Conservation (phyloP, 2,888 invertebrate species). For the Dryobotodes eremita region DNA sequence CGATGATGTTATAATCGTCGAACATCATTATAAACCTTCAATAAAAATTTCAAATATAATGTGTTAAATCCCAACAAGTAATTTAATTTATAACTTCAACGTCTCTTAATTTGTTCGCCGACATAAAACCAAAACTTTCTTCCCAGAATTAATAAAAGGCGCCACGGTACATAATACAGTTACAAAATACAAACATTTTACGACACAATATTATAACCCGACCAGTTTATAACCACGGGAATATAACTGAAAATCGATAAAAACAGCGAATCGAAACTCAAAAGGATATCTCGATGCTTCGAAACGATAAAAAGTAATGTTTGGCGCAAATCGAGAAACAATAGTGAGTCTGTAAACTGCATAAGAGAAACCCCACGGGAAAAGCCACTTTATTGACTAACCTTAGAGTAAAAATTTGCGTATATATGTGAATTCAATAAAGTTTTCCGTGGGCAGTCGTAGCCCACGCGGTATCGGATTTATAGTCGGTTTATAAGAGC, state of each 20-base stretch:
- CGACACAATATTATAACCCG: slow-evolving; percentile 58
- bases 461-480: slow-evolving; percentile 71
- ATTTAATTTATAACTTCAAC: neutral
- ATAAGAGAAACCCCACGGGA: slow-evolving; percentile 30
- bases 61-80: neutral
- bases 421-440: slow-evolving; percentile 56
- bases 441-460: slow-evolving; percentile 67
- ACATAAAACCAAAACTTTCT: slow-evolving; percentile 15
- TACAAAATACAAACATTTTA: slow-evolving; percentile 48
- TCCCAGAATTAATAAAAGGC: slow-evolving; percentile 32
- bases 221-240: slow-evolving; percentile 66
- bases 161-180: slow-evolving; percentile 30
- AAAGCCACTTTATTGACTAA: slow-evolving; percentile 10
- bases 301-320: slow-evolving; percentile 84
- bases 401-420: slow-evolving; percentile 30
- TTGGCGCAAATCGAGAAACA: slow-evolving; percentile 83
- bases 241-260: slow-evolving; percentile 75
- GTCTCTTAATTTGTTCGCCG: neutral
- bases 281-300: slow-evolving; percentile 80
- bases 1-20: too few relatives aligned
- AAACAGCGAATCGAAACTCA: slow-evolving; percentile 73
- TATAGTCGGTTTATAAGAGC: slow-evolving; percentile 70
- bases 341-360: slow-evolving; percentile 77
- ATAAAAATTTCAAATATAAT: neutral
- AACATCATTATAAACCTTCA: neutral